phyloP scores from a whole-genome alignment of 2,113 vertebrate species.

The Oncorhynchus masou region DNA sequence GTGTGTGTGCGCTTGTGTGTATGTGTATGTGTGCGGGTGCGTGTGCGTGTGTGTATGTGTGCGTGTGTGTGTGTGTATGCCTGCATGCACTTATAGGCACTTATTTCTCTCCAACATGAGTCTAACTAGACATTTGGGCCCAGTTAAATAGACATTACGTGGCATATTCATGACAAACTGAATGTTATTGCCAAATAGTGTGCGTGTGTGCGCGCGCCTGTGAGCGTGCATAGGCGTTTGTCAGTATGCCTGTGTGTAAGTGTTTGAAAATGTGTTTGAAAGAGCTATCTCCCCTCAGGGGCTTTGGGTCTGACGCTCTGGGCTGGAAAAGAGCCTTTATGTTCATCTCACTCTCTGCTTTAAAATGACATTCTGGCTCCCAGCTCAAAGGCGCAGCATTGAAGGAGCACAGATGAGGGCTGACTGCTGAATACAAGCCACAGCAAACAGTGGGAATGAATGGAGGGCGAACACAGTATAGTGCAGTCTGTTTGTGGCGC shows the following conservation, averaged over 20 bases:
- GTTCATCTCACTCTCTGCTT: neutral
- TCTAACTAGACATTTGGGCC: slow-evolving; percentile 48
- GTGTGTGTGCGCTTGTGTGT: neutral
- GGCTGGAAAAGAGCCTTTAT: slow-evolving; percentile 13
- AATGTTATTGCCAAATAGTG: slow-evolving; percentile 29
- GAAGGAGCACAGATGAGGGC: neutral
- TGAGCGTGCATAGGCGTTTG: slow-evolving; percentile 1
- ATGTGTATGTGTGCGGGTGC: neutral
- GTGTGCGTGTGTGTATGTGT: neutral
- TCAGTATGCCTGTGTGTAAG: neutral
- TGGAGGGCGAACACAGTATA: neutral
- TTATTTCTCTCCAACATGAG: slow-evolving; percentile 42
- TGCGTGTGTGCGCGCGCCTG: neutral
- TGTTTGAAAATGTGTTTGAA: slow-evolving; percentile 2
- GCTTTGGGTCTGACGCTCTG: slow-evolving; percentile 7
- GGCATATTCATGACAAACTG: slow-evolving; percentile 41
- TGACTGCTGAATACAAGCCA: slow-evolving; percentile 5
- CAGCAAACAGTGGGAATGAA: neutral
- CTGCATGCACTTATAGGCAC: slow-evolving; percentile 27
- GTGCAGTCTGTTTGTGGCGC: neutral
- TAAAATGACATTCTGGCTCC: neutral
- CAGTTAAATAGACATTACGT: slow-evolving; percentile 48
- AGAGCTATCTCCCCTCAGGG: slow-evolving; percentile 31
- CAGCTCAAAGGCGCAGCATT: slow-evolving; percentile 8
- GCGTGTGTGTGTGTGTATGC: slow-evolving; percentile 7